Base-by-base conservation (phyloP, 2,113 vertebrate genomes). In the Acanthochromis polyacanthus region DNA sequence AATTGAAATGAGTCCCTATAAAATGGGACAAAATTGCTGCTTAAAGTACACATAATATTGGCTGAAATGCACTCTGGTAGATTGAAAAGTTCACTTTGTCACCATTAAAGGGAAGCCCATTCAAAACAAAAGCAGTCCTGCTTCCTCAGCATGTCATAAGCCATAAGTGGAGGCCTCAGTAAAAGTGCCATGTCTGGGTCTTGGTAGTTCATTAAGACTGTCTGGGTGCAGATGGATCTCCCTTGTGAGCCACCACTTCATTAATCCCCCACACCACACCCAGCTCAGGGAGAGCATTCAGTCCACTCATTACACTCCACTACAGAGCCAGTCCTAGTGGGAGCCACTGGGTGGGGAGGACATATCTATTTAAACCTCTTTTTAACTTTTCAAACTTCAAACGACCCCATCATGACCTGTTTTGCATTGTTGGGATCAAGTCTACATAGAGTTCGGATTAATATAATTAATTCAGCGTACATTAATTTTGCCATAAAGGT, bases 71-170 rank as follows among this genome's bases (percentile, higher is more conserved):
- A 91, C 89, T 92, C 75, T 88, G 74, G 69, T 78, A 86, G 91
- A 93, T 93, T 93, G 87, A 83, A 92, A 88, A 89, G 77, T 88
- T 88, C 76, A 72, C 81, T 85, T 84, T 89, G 86, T 88, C 70
- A 82, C 84, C 73, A 83, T 89, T 88, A 89, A 90, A 77, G 57
- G 74, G 22, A 1, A 70, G 16, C 8, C 69, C 63, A 52, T 86
- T 87, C 62, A 72, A 89, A 92, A 89, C 83, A 64, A 85, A 83
- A 72, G 71, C 77, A 28, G 19, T 53, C 68, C 68, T 82, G 87
- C 88, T 81, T 88, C 64, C 89, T 89, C 91, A 87, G 90, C 87
- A 87, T 84, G 88, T 90, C 86, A 86, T 84, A 77, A 89, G 70
- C 70, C 51, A 57, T 77, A 83, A 89, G 75, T 77, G 73, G 73